These are phyloP conservation scores for Pangasius macronema DNA, from an alignment of 2,797 vertebrate species.

Conservation along the genomic window DNA sequence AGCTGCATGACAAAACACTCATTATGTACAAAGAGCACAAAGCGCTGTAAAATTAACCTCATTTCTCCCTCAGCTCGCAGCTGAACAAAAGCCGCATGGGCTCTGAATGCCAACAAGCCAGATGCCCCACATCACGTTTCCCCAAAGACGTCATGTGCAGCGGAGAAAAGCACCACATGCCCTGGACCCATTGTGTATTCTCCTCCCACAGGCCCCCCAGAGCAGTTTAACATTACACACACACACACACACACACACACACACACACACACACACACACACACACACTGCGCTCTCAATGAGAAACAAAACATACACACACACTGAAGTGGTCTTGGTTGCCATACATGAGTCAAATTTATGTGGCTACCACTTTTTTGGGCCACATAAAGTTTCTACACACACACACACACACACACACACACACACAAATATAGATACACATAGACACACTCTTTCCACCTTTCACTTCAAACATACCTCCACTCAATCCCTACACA, in stretches of 20 bases:
- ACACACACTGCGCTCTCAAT: background rate
- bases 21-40: slow-evolving; percentile 53
- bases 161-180: slow-evolving; percentile 52
- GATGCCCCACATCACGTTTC: slow-evolving; percentile 56
- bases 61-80: slow-evolving; percentile 46
- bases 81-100: slow-evolving; percentile 52
- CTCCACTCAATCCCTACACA: background rate
- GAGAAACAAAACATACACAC: slow-evolving; percentile 17
- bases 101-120: slow-evolving; percentile 56
- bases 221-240: slow-evolving; percentile 52
- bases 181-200: slow-evolving; percentile 44
- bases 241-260: slow-evolving; percentile 37
- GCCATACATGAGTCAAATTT: slow-evolving; percentile 28
- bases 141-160: slow-evolving; percentile 55
- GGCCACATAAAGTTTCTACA: background rate
- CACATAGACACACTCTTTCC: background rate
- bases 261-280: slow-evolving; percentile 27
- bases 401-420: background rate
- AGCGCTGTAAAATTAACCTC: slow-evolving; percentile 53
- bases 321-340: slow-evolving; percentile 38
- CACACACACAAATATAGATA: background rate
- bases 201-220: slow-evolving; percentile 46
- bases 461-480: background rate
- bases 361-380: background rate
- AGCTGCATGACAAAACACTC: slow-evolving; percentile 55